Base-by-base conservation (phyloP, 2,113 vertebrate genomes). In the Condylura cristata region DNA sequence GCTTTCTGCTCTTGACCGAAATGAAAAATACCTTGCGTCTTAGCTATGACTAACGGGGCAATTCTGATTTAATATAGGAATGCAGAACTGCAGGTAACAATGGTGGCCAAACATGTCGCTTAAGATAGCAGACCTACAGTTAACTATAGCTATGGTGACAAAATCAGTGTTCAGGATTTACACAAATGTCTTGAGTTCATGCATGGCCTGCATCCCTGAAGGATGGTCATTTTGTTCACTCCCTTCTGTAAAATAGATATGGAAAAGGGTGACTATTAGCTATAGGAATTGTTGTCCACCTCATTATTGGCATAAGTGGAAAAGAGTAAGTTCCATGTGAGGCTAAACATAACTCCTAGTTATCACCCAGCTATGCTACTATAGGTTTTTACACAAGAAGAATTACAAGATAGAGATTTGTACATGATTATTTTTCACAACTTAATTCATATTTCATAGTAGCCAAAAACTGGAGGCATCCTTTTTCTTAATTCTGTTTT, bases 371-470 rank as follows among this genome's bases (percentile, higher is more conserved):
- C 68, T 65, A 61, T 56, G 48, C 28, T 17, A 17, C 63, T 39
- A 46, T 46, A 86, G 37, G 58, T n/a, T 44, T 75, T 61, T 61
- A 70, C 17, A n/a, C 26, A 30, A 41, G 37, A 70, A 10, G 84
- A 78, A 92, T 80, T 9, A 70, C 94, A 78, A 26, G 14, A 60
- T 10, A 93, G 68, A 89, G 39, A 70, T 44, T 68, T 92, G 26
- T 82, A 39, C 17, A 46, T 80, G 34, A 70, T 28, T 93, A 53
- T 84, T 86, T 94, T 48, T 83, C 86, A 66, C n/a, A 79, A 22
- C 6, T 65, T 83, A 48, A 60, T 56, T 91, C 9, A 39, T 71
- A 82, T 41, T 46, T 86, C n/a, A n/a, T 74, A 93, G 56, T 61
- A 85, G 20, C 9, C 2, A 8, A 48, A 93, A 68, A 44, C 32